Evolutionary conservation across 2,113 vertebrate genomes (phyloP), one percentile per base, ranked within the genome.

Genomic region (Tapirus terrestris): DNA sequence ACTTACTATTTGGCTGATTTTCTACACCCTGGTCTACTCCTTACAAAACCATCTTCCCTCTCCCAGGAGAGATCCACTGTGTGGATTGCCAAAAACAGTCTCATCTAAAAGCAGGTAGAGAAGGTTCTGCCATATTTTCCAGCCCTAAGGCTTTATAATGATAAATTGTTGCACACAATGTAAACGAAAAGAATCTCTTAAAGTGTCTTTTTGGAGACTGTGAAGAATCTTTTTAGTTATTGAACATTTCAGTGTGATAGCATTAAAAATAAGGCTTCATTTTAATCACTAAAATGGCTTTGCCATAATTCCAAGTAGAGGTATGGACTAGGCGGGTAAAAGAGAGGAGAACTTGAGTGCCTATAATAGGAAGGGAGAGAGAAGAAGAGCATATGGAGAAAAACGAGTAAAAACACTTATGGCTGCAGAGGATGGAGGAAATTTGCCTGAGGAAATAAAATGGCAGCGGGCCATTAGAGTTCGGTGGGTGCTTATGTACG

Each of bases 231-330:
- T 92, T 83, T 75, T 33, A 88, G n/a, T 80, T n/a, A 90, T 11
- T 87, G 10, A 70, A 60, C 20, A 73, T 88, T 92, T 94, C 58
- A 73, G 4, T 48, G 43, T 61, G 29, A 83, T 72, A 65, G 9
- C 60, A 60, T 84, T 85, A 81, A 76, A 92, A 84, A 70, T 13
- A 92, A 68, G 6, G 2, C 36, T 80, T 63, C 23, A 21, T 80
- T 91, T 95, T 81, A 81, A 84, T 45, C 33, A 92, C 45, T 76
- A 60, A 96, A 96, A 43, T 91, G 12, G 18, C 36, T 84, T 61
- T 56, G 21, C 51, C 72, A 39, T 70, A 85, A 77, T 36, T 91
- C 10, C 43, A 33, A 63, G 17, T n/a, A 77, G 48, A 84, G 16
- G 5, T 75, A 73, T 53, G 11, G 12, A 21, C 48, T 58, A 43